These are phyloP conservation scores for Ichneumoninae sp. DNA, from an alignment of 2,888 invertebrate species.

Conservation along the genomic window DNA sequence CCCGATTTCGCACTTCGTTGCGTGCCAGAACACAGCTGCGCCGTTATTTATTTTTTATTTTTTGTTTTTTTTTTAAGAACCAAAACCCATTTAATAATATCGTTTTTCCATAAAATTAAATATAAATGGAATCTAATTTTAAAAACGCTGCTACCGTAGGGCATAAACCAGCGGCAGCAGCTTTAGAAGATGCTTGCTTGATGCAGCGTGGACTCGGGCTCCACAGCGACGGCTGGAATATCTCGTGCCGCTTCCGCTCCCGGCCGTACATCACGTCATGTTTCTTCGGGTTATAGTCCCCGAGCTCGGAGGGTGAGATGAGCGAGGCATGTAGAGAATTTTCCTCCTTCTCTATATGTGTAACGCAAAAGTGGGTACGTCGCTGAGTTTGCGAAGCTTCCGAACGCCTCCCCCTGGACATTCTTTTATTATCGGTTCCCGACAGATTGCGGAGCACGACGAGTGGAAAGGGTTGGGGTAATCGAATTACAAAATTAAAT, in stretches of 20 bases:
- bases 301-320: slow-evolving; percentile 26
- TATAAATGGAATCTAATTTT: slow-evolving; percentile 50
- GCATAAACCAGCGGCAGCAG: slow-evolving; percentile 15
- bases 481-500: slow-evolving; percentile 45
- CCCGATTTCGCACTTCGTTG: background rate
- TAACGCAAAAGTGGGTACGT: slow-evolving; percentile 45
- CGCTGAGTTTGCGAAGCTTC: slow-evolving; percentile 31
- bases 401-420: slow-evolving; percentile 46
- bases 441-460: slow-evolving; percentile 52
- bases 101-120: slow-evolving; percentile 37
- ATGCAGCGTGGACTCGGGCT: slow-evolving; percentile 42
- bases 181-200: slow-evolving; percentile 30
- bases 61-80: background rate
- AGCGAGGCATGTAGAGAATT: slow-evolving; percentile 50
- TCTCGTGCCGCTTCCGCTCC: slow-evolving; percentile 34
- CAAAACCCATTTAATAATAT: background rate
- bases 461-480: slow-evolving; percentile 5
- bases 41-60: background rate
- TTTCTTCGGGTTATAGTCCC: slow-evolving; percentile 23
- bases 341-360: slow-evolving; percentile 45
- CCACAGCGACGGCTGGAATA: slow-evolving; percentile 8
- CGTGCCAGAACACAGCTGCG: background rate
- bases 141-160: slow-evolving; percentile 36
- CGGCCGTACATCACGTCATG: slow-evolving; percentile 56
- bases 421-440: slow-evolving; percentile 54